phyloP scores from a whole-genome alignment of 2,888 invertebrate species.

The Acrocyrtus sp. region DNA sequence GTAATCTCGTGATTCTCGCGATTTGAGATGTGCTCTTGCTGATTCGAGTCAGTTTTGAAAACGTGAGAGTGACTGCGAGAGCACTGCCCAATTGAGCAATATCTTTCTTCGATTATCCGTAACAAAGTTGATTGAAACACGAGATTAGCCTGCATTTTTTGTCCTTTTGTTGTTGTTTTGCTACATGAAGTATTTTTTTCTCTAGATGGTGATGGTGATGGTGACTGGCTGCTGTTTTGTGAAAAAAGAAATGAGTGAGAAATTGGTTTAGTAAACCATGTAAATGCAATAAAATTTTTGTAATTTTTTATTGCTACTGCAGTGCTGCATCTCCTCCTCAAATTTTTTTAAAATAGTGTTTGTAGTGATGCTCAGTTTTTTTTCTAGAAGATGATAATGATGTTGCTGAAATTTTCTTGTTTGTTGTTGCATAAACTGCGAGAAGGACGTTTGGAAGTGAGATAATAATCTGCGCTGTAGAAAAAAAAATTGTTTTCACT shows the following conservation, averaged over 20 bases:
- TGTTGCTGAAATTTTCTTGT: not conserved
- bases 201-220: too few species aligned
- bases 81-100: constrained; percentile 39
- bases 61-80: not conserved
- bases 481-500: too few species aligned
- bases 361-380: not conserved
- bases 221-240: too few species aligned
- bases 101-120: constrained; percentile 40
- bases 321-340: too few species aligned
- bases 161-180: not conserved
- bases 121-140: constrained; percentile 9
- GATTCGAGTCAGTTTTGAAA: not conserved
- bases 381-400: not conserved
- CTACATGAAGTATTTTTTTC: too few species aligned
- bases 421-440: not conserved
- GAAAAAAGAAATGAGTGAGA: too few species aligned
- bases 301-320: not conserved
- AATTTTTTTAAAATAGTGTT: too few species aligned
- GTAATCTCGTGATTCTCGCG: not conserved
- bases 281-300: constrained; percentile 3
- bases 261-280: not conserved
- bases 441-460: not conserved
- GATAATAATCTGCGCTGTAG: not conserved
- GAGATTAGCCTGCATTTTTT: not conserved
- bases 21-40: not conserved